phyloP scores from a whole-genome alignment of 2,797 vertebrate species.

The Thripadectes ignobilis region DNA sequence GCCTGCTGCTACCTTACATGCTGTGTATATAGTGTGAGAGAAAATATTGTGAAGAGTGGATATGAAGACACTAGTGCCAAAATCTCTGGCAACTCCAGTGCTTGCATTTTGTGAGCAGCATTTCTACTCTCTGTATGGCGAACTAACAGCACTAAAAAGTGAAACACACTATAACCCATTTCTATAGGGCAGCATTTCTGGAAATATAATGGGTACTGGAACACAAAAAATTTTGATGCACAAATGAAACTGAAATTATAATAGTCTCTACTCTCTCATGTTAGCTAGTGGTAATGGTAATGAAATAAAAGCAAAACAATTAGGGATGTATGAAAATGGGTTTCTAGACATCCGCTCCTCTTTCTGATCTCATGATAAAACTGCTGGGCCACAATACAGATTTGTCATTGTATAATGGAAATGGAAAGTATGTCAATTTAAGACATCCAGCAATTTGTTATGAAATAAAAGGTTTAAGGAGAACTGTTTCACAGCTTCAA shows the following conservation, averaged over 20 bases:
- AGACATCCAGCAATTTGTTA: not conserved
- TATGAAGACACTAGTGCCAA: not conserved
- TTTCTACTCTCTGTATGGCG: not conserved
- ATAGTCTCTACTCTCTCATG: not conserved
- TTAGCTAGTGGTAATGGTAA: not conserved
- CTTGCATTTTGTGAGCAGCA: not conserved
- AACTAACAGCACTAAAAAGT: not conserved
- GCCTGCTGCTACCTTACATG: not conserved
- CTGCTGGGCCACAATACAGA: not conserved
- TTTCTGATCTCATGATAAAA: not conserved
- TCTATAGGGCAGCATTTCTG: not conserved
- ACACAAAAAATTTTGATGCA: not conserved
- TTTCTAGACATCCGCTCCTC: not conserved
- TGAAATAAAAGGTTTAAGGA: not conserved
- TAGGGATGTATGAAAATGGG: not conserved
- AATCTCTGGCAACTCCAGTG: not conserved
- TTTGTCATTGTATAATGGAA: not conserved
- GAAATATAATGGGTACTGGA: not conserved
- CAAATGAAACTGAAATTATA: not conserved
- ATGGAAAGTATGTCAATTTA: not conserved
- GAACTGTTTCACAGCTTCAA: not conserved
- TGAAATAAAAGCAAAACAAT: not conserved
- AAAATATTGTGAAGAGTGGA: not conserved
- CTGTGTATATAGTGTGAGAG: not conserved
- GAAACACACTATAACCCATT: not conserved